Conservation (phyloP, 1,140 invertebrate genomes). For the Pygmarrhopalites habei region DNA sequence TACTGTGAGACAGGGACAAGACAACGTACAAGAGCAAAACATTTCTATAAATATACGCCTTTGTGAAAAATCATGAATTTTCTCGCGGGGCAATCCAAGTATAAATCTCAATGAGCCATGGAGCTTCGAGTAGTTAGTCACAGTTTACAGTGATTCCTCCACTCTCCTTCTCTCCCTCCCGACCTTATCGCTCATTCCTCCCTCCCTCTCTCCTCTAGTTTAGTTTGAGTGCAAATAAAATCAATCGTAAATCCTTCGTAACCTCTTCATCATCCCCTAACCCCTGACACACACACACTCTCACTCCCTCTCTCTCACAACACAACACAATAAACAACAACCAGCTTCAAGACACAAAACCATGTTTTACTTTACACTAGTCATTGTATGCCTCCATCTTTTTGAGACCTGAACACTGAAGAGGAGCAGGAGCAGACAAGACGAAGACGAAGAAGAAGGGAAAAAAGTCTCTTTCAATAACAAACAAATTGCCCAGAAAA, state of each 20-base stretch:
- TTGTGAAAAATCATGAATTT: conserved; percentile 16
- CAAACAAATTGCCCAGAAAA: conserved; percentile 13
- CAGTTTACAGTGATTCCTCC: not conserved
- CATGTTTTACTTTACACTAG: not conserved
- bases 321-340: not conserved
- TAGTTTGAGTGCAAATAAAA: conserved; percentile 1
- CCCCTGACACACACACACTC: not conserved
- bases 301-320: not conserved
- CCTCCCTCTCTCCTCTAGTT: conserved; percentile 1
- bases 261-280: conserved; percentile 12
- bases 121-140: conserved; percentile 9
- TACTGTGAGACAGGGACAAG: not conserved
- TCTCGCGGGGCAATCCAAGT: conserved; percentile 8
- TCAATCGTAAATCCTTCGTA: conserved; percentile 8
- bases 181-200: not conserved
- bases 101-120: conserved; percentile 16
- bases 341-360: not conserved
- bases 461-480: conserved; percentile 2
- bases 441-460: not conserved
- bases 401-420: no score
- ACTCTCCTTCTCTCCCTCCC: not conserved
- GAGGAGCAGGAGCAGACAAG: not conserved
- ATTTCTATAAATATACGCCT: conserved; percentile 13
- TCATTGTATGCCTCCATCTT: not conserved
- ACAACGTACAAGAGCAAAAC: not conserved